These are phyloP conservation scores for Calypte anna DNA, from an alignment of 2,113 vertebrate genomes.

Conservation along the genomic window DNA sequence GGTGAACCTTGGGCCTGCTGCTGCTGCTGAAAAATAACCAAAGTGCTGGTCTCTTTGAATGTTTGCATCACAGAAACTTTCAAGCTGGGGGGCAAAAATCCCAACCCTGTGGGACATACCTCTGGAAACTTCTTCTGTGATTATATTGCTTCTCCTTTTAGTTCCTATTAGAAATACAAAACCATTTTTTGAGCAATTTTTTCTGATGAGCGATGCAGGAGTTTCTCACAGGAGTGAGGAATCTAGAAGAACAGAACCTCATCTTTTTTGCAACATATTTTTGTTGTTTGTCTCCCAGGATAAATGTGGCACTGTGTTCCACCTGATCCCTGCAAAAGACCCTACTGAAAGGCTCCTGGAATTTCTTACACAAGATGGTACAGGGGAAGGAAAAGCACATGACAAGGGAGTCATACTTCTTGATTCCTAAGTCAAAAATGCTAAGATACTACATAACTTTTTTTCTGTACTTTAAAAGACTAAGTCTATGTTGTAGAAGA, in stretches of 20 bases:
- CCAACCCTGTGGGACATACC: neutral
- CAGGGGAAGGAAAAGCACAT: neutral
- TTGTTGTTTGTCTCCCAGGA: neutral
- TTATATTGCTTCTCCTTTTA: neutral
- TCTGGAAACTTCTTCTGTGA: neutral
- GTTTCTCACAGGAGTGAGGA: neutral
- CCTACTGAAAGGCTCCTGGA: neutral
- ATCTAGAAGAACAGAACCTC: neutral
- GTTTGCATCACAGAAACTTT: neutral
- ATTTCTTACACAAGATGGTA: neutral
- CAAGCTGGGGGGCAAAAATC: fast-evolving
- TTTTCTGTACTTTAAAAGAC: neutral
- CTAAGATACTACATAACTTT: fast-evolving
- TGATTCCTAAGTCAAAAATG: neutral
- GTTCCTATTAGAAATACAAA: neutral
- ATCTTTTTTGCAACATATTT: neutral
- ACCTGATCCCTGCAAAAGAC: neutral
- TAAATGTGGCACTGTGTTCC: neutral
- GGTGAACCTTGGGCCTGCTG: neutral
- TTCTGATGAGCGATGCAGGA: fast-evolving
- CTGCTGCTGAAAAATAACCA: neutral
- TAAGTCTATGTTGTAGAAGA: neutral
- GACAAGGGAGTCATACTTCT: neutral
- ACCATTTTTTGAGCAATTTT: neutral
- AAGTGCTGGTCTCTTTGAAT: neutral